Conservation (phyloP, 2,888 invertebrate species). For the Mythimna loreyi region DNA sequence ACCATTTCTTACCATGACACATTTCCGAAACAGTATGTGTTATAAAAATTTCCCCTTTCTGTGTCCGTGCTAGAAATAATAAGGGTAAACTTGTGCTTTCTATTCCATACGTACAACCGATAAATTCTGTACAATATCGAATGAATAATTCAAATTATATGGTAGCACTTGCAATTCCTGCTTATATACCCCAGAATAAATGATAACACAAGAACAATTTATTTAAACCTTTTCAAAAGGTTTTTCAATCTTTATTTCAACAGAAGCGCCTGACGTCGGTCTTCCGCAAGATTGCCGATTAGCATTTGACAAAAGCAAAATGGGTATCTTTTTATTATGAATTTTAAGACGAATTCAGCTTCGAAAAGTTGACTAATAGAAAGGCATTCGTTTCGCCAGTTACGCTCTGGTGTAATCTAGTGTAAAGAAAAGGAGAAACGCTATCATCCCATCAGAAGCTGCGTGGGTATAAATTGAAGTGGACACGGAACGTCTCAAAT, state of each 20-base stretch:
- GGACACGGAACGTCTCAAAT: too few relatives aligned
- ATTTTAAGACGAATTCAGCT: too few relatives aligned
- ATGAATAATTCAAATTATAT: background rate
- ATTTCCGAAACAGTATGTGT: background rate
- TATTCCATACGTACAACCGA: background rate
- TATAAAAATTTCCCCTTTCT: background rate
- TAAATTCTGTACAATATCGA: background rate
- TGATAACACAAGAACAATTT: background rate
- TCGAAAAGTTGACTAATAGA: too few relatives aligned
- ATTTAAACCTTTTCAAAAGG: background rate
- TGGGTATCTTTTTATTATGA: background rate
- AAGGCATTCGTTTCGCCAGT: too few relatives aligned
- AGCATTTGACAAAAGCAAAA: background rate
- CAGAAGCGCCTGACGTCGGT: conserved; percentile 1
- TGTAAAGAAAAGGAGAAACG: too few relatives aligned
- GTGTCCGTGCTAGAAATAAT: background rate
- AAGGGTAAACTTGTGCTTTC: background rate
- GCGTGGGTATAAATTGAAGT: too few relatives aligned
- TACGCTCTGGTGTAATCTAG: too few relatives aligned
- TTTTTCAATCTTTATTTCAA: background rate
- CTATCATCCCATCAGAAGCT: too few relatives aligned
- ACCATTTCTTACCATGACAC: background rate
- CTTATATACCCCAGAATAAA: background rate
- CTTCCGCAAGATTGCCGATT: background rate
- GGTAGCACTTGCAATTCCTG: background rate